phyloP scores from a whole-genome alignment of 2,888 invertebrate species.

The Chymomyza procnemis region DNA sequence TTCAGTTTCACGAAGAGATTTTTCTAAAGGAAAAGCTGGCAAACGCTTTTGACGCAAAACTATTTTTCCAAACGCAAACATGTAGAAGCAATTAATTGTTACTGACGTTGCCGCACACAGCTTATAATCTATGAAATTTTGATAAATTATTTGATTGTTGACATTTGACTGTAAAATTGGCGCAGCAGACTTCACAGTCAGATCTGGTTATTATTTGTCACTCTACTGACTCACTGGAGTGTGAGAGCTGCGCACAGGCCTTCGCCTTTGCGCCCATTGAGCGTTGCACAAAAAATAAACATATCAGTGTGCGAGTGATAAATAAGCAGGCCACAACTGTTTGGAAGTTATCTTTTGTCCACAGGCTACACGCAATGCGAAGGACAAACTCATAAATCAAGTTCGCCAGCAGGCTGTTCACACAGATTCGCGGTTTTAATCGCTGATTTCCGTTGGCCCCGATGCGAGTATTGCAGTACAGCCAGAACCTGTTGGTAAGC shows the following conservation, averaged over 20 bases:
- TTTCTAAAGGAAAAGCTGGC: conserved; percentile 16
- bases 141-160: conserved; percentile 64
- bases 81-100: conserved; percentile 1
- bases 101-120: background rate
- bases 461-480: conserved; percentile 32
- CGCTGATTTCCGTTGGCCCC: conserved; percentile 64
- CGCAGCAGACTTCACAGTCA: conserved; percentile 32
- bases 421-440: conserved; percentile 41
- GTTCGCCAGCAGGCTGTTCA: no score
- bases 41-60: conserved; percentile 19
- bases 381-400: conserved; percentile 69
- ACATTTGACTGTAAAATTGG: conserved; percentile 36
- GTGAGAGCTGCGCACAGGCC: conserved; percentile 15
- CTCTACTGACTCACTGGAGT: conserved; percentile 33
- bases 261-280: background rate
- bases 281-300: conserved; percentile 61
- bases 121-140: conserved; percentile 48
- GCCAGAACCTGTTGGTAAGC: background rate
- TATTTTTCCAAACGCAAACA: conserved; percentile 32
- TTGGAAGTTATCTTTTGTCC: conserved; percentile 46
- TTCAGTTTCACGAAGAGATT: conserved; percentile 31
- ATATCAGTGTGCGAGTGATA: conserved; percentile 58
- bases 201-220: conserved; percentile 36
- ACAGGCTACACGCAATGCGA: conserved; percentile 58
- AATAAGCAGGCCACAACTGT: conserved; percentile 60